A percentile compares a stretch with the other conserved stretches of the same genome.
These are phyloP conservation scores for Phylloscopus collybita DNA, from an alignment of 2,797 vertebrate species.

Conservation along the genomic window DNA sequence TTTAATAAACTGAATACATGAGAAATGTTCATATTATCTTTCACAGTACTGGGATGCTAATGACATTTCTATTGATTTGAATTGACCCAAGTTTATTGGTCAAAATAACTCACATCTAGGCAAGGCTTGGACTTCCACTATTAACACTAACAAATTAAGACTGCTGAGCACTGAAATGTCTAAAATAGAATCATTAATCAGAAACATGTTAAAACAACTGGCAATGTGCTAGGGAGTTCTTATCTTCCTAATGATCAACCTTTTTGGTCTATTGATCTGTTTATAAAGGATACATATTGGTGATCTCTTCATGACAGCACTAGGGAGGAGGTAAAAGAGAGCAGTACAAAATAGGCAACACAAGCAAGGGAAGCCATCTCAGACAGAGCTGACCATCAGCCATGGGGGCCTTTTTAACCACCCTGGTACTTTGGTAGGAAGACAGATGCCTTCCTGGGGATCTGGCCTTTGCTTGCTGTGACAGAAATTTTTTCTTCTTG, in stretches of 20 bases:
- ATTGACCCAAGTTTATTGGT: slow-evolving; percentile 71
- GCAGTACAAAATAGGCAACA: neutral
- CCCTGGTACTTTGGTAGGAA: accelerated
- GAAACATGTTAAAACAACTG: slow-evolving; percentile 74
- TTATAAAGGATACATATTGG: slow-evolving; percentile 43
- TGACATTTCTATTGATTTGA: slow-evolving; percentile 81
- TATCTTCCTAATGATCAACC: slow-evolving; percentile 67
- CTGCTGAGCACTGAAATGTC: slow-evolving; percentile 69
- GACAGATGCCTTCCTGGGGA: neutral
- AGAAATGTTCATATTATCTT: slow-evolving; percentile 79
- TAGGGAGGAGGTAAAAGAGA: slow-evolving; percentile 30
- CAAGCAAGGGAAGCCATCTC: neutral
- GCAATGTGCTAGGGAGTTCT: slow-evolving; percentile 55
- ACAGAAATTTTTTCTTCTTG: neutral
- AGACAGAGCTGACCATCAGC: neutral
- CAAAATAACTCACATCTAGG: slow-evolving; percentile 74
- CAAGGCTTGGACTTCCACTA: slow-evolving; percentile 66
- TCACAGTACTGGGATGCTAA: slow-evolving; percentile 72
- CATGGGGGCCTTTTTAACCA: neutral
- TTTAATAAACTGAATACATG: slow-evolving; percentile 82
- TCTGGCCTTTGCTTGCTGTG: neutral
- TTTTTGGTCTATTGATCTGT: slow-evolving; percentile 58
- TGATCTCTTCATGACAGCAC: slow-evolving; percentile 47
- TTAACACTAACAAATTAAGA: slow-evolving; percentile 75
- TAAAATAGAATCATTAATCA: slow-evolving; percentile 77